Evolutionary conservation across 2,797 vertebrate genomes (phyloP), one percentile per base, ranked within the genome.

Genomic region (Sebastes elongatus): DNA sequence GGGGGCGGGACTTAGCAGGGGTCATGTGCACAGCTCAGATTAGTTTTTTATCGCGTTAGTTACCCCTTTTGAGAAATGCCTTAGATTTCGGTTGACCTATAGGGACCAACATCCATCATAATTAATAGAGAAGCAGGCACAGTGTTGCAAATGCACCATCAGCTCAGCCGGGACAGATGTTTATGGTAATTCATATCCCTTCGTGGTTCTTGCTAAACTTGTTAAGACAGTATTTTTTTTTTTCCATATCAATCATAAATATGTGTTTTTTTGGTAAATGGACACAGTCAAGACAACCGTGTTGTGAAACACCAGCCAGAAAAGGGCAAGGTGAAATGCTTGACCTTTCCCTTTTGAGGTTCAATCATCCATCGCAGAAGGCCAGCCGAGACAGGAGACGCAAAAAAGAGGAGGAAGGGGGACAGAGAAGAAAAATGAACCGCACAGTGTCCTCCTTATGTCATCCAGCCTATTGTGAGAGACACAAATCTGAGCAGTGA

Each of bases 401-500:
- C 82, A 90, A 87, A 49, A 46, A 52, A 52, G 78, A 89, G 82
- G 81, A 86, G 88, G 80, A 69, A 79, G 42, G 83, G 64, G 84
- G 71, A 70, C 6, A 72, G 87, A 84, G 84, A 90, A 91, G 93
- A 92, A 94, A 96, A 95, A 95, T 94, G 92, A 95, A 93, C 89
- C 88, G 68, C 88, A 93, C 95, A 94, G 94, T 96, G 94, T 94
- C 90, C 94, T 95, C 94, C 94, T 96, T 94, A 95, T 95, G 95
- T 95, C 93, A 96, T 95, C 94, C 88, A 93, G 92, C 86, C 96
- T 85, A 95, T 96, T 96, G 95, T 96, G 90, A 89, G 88, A 90
- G 93, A 95, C 94, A 95, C 94, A 95, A 95, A 95, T 95, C 95
- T 88, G 93, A 92, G 94, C 95, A 90, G 94, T 92, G 96, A 96